These are phyloP conservation scores for Eucriotettix oculatus DNA, from an alignment of 2,888 invertebrate species.

Conservation along the genomic window DNA sequence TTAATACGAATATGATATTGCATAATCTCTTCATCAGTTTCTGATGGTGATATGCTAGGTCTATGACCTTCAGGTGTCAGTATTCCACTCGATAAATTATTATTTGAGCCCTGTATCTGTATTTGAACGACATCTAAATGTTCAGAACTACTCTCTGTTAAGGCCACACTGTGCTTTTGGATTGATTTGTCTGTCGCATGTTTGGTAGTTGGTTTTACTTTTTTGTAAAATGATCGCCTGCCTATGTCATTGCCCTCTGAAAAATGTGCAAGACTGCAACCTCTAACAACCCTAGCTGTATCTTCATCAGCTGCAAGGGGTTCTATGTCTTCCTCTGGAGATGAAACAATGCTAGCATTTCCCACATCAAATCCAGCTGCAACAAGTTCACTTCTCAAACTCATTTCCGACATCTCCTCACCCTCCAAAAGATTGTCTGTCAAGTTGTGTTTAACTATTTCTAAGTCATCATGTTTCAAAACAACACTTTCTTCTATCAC, in stretches of 20 bases:
- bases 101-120: constrained; percentile 12
- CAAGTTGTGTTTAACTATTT: not conserved
- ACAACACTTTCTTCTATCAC: not conserved
- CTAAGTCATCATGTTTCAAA: not conserved
- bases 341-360: not conserved
- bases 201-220: constrained; percentile 1
- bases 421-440: not conserved
- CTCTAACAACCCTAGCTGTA: constrained; percentile 29
- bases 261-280: constrained; percentile 66
- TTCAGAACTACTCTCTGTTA: constrained; percentile 2
- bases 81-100: constrained; percentile 7
- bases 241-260: constrained; percentile 73
- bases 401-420: not conserved
- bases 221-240: constrained; percentile 43
- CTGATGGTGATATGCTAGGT: constrained; percentile 15
- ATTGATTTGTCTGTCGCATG: not conserved
- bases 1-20: constrained; percentile 9
- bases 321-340: not conserved
- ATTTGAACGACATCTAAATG: constrained; percentile 11
- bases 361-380: constrained; percentile 16
- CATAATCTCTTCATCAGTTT: constrained; percentile 16
- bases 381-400: constrained; percentile 13
- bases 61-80: constrained; percentile 3
- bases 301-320: constrained; percentile 6
- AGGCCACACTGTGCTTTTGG: not conserved